A percentile compares a stretch with the other conserved stretches of the same genome.
Evolutionary conservation across 2,888 invertebrate genomes (phyloP).

Genomic region (Callyntrura guangdongensis): DNA sequence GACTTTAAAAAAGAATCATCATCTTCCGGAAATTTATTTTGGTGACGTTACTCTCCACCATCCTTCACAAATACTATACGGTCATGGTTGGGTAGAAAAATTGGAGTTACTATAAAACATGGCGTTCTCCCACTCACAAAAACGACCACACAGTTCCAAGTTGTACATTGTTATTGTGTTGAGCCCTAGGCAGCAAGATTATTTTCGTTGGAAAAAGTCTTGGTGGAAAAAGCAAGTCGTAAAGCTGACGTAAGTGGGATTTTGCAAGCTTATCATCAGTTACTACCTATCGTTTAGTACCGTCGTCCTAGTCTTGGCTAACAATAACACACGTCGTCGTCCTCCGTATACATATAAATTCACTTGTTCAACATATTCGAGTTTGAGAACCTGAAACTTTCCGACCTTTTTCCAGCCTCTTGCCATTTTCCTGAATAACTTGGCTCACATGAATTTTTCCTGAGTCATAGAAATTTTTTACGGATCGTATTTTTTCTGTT

Average conservation of each 20-base stretch:
- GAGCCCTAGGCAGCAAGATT: slow-evolving; percentile 34
- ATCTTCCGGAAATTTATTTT: slow-evolving; percentile 10
- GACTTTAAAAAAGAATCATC: background rate
- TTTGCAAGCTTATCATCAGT: slow-evolving; percentile 55
- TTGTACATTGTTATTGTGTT: slow-evolving; percentile 5
- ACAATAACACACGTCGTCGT: no score
- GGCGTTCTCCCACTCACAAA: background rate
- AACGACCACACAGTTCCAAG: background rate
- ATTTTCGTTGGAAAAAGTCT: slow-evolving; percentile 30
- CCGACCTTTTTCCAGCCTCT: background rate
- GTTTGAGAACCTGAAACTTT: background rate
- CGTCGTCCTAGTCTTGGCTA: no score
- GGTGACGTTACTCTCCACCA: background rate
- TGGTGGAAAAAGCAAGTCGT: slow-evolving; percentile 18
- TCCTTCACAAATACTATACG: slow-evolving; percentile 11
- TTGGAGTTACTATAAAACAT: background rate
- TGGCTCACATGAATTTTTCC: slow-evolving; percentile 58
- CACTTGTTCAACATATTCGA: no score
- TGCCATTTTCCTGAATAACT: slow-evolving; percentile 25
- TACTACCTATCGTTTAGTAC: slow-evolving; percentile 5
- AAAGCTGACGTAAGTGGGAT: slow-evolving; percentile 66
- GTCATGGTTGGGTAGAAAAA: background rate
- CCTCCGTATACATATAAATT: background rate
- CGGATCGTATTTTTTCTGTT: slow-evolving; percentile 52
- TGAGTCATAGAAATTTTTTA: slow-evolving; percentile 67